A percentile compares a stretch with the other conserved stretches of the same genome.
These are phyloP conservation scores for Hipparchia sbordonii DNA, from an alignment of 2,888 invertebrate species.

Conservation along the genomic window DNA sequence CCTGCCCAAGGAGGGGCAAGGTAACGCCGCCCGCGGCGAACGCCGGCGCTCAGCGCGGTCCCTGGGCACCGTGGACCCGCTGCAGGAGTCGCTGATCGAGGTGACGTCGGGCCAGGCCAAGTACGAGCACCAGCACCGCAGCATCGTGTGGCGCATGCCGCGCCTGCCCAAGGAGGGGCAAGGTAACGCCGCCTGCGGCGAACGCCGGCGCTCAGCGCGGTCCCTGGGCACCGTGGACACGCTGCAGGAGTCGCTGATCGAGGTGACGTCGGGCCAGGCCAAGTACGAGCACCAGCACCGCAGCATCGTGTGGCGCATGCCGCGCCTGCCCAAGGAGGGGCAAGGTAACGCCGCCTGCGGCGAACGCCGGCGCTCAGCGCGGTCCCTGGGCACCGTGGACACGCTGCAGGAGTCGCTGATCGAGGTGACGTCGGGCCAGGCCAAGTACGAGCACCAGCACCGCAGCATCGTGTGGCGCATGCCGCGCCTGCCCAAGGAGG, in stretches of 20 bases:
- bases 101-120: constrained; percentile 98
- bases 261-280: constrained; percentile 97
- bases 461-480: constrained; percentile 99
- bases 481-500: constrained; percentile 98
- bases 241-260: constrained; percentile 95
- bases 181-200: constrained; percentile 80
- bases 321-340: constrained; percentile 98
- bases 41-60: constrained; percentile 77
- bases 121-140: constrained; percentile 98
- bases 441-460: constrained; percentile 99
- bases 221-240: constrained; percentile 96
- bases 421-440: constrained; percentile 97
- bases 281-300: constrained; percentile 99
- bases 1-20: constrained; percentile 99
- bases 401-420: constrained; percentile 95
- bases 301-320: constrained; percentile 99
- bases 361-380: constrained; percentile 58
- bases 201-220: constrained; percentile 58
- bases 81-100: constrained; percentile 96
- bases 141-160: constrained; percentile 99
- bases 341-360: constrained; percentile 86
- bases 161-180: constrained; percentile 99
- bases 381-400: constrained; percentile 95
- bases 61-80: constrained; percentile 94
- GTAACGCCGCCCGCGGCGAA: constrained; percentile 66